Evolutionary conservation across 2,888 invertebrate species (phyloP).

Genomic region (Drosophila falleni): DNA sequence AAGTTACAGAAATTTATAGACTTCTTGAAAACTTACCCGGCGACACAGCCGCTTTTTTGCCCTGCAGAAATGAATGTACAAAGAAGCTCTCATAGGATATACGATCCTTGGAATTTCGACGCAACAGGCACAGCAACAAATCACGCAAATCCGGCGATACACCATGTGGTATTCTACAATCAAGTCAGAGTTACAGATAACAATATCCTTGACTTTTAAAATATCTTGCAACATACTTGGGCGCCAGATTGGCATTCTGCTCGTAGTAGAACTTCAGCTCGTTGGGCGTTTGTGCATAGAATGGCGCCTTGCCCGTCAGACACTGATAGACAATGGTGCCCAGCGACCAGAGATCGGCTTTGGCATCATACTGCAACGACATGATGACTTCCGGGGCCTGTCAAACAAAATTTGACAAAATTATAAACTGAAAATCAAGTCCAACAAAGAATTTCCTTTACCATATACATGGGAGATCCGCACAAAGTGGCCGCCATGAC

Average conservation of each 20-base stretch:
- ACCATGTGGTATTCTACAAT: constrained; percentile 94
- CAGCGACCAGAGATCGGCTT: constrained; percentile 99
- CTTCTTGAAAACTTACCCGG: constrained; percentile 82
- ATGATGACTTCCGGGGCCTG: constrained; percentile 99
- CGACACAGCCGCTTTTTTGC: constrained; percentile 87
- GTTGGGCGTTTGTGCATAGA: constrained; percentile 98
- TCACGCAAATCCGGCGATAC: constrained; percentile 96
- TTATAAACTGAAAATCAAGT: background rate
- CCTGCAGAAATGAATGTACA: constrained; percentile 95
- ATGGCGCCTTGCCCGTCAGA: constrained; percentile 99
- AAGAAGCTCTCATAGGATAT: constrained; percentile 99
- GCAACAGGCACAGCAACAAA: constrained; percentile 93
- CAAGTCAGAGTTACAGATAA: fast-evolving
- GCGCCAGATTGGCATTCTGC: constrained; percentile 95
- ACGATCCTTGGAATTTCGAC: constrained; percentile 96
- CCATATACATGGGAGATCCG: constrained; percentile 99
- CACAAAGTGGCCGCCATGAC: constrained; percentile 99
- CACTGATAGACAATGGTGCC: constrained; percentile 99
- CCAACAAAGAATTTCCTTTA: constrained; percentile 84
- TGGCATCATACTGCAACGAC: constrained; percentile 99
- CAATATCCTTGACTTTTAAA: background rate
- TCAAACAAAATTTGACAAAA: background rate
- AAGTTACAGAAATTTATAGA: background rate
- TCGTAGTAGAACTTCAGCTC: constrained; percentile 99
- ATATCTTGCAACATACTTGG: constrained; percentile 89